These are phyloP conservation scores for Drosophila paranaensis DNA, from an alignment of 2,888 invertebrate species.

Conservation along the genomic window DNA sequence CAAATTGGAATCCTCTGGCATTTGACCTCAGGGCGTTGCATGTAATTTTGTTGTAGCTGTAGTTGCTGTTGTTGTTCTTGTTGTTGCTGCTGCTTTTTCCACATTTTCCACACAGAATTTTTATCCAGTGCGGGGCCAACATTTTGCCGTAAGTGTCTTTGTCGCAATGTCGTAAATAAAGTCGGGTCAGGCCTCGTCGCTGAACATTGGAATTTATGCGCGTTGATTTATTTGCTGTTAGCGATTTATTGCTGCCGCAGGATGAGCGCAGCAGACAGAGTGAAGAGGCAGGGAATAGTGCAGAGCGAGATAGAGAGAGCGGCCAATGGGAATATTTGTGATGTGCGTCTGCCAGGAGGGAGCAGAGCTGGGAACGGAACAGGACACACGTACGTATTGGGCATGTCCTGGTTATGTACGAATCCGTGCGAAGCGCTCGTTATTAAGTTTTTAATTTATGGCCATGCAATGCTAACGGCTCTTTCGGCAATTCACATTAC, in stretches of 20 bases:
- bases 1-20: conserved; percentile 31
- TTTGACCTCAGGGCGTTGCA: conserved; percentile 15
- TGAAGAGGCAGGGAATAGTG: conserved; percentile 7
- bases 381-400: conserved; percentile 69
- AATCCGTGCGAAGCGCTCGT: conserved; percentile 69
- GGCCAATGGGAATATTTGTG: conserved; percentile 53
- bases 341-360: conserved; percentile 50
- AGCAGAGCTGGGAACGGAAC: conserved; percentile 12
- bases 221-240: conserved; percentile 84
- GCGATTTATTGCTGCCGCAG: conserved; percentile 84
- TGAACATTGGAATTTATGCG: conserved; percentile 82
- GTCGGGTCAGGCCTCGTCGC: conserved; percentile 73
- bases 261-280: conserved; percentile 51
- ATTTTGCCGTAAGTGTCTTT: conserved; percentile 75
- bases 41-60: neutral
- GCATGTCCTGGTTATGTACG: conserved; percentile 79
- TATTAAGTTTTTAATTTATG: conserved; percentile 84
- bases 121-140: conserved; percentile 49
- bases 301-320: neutral
- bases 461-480: conserved; percentile 35
- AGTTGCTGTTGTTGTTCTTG: neutral
- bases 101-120: conserved; percentile 14
- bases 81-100: neutral
- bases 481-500: conserved; percentile 14
- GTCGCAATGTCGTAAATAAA: conserved; percentile 80